Evolutionary conservation across 1,140 invertebrate species (phyloP).

Genomic region (Wasmannia auropunctata): DNA sequence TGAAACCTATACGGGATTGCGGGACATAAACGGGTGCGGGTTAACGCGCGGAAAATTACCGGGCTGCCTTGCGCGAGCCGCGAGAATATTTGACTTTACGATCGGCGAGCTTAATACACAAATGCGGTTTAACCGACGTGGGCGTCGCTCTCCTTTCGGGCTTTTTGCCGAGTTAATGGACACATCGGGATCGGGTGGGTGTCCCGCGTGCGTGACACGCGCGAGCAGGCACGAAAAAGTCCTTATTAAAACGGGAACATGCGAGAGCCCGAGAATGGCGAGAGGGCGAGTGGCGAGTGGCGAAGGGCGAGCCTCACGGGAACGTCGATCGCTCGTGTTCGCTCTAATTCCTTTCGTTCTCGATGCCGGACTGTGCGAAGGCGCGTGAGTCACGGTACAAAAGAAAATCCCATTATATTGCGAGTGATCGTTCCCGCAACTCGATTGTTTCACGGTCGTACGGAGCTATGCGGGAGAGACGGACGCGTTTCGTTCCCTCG

Average conservation of each 20-base stretch:
- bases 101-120: conserved; percentile 39
- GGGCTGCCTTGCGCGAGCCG: conserved; percentile 16
- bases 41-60: conserved; percentile 71
- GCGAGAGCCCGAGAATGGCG: conserved; percentile 24
- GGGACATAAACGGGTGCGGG: conserved; percentile 41
- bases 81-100: conserved; percentile 64
- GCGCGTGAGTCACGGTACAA: conserved; percentile 30
- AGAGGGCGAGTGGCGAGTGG: conserved; percentile 11
- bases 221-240: conserved; percentile 45
- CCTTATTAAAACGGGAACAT: conserved; percentile 60
- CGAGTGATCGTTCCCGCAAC: conserved; percentile 37
- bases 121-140: neutral
- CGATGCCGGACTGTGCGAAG: neutral
- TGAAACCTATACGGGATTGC: neutral
- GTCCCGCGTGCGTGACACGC: conserved; percentile 53
- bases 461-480: conserved; percentile 31
- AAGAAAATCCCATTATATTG: conserved; percentile 42
- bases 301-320: conserved; percentile 17
- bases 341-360: conserved; percentile 39
- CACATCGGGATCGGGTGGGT: neutral
- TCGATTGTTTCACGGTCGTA: conserved; percentile 50
- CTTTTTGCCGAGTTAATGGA: conserved; percentile 29
- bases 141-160: conserved; percentile 11
- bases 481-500: conserved; percentile 59
- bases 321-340: conserved; percentile 19